Evolutionary conservation across 2,797 vertebrate genomes (phyloP).

Genomic region (Fistularia tabacaria): DNA sequence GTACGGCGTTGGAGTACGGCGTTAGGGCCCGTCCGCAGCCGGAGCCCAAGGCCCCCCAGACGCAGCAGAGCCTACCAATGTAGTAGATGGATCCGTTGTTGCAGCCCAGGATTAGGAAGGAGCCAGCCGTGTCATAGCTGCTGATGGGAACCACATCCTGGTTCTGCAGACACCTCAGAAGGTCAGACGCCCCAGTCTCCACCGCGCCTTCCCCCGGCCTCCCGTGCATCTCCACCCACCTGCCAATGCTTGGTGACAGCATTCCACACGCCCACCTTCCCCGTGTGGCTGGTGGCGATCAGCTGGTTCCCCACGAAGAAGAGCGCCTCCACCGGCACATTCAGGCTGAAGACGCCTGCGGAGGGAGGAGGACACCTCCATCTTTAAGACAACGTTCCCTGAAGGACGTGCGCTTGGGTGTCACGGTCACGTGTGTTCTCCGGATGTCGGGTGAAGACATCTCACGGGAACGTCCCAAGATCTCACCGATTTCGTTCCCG

Average conservation of each 20-base stretch:
- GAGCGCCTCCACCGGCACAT: slow-evolving; percentile 85
- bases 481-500: slow-evolving; percentile 85
- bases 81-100: slow-evolving; percentile 90
- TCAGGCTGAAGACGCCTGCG: slow-evolving; percentile 86
- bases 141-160: slow-evolving; percentile 92
- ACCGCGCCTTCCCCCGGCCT: background rate
- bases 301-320: slow-evolving; percentile 94
- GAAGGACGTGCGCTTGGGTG: too few relatives aligned
- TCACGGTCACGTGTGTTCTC: too few relatives aligned
- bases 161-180: slow-evolving; percentile 67
- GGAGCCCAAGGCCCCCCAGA: too few relatives aligned
- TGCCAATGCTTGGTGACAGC: slow-evolving; percentile 96
- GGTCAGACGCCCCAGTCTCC: background rate
- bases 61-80: slow-evolving; percentile 50
- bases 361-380: background rate
- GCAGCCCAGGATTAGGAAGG: slow-evolving; percentile 89
- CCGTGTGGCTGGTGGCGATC: slow-evolving; percentile 89
- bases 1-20: too few relatives aligned
- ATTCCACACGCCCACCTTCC: slow-evolving; percentile 93
- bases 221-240: slow-evolving; percentile 57
- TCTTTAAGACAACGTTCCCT: background rate
- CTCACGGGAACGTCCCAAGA: accelerated
- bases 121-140: slow-evolving; percentile 88
- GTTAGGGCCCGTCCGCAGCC: too few relatives aligned
- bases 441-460: too few relatives aligned